phyloP scores from a whole-genome alignment of 1,140 invertebrate species.

The Protaetia brevitarsis region DNA sequence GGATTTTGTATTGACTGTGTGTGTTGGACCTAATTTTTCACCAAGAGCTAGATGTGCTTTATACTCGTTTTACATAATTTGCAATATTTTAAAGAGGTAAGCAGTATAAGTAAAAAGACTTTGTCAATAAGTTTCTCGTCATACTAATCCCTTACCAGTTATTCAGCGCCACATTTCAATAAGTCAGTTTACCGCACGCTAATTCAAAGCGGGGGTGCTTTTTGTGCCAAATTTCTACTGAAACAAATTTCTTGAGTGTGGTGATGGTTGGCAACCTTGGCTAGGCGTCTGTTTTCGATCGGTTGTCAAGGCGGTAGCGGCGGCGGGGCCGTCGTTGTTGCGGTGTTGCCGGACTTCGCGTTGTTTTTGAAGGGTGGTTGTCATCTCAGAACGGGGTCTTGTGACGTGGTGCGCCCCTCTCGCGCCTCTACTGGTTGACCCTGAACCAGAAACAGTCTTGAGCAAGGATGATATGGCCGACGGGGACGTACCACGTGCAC shows the following conservation, averaged over 20 bases:
- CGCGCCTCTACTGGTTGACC: constrained; percentile 41
- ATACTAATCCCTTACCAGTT: neutral
- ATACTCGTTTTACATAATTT: too few relatives aligned
- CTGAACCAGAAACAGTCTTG: constrained; percentile 48
- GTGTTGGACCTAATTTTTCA: too few relatives aligned
- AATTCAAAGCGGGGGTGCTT: neutral
- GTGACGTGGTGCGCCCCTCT: constrained; percentile 43
- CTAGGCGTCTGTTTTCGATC: constrained; percentile 12
- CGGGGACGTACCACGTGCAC: constrained; percentile 35
- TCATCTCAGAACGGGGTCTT: constrained; percentile 24
- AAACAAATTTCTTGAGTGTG: neutral
- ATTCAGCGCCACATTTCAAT: neutral
- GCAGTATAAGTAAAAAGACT: too few relatives aligned
- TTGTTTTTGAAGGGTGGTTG: constrained; percentile 24
- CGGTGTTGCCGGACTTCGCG: constrained; percentile 4
- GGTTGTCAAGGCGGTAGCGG: neutral
- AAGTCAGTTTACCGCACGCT: neutral
- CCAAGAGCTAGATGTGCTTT: too few relatives aligned
- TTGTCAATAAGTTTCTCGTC: neutral
- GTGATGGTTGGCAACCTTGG: constrained; percentile 6
- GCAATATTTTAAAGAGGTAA: too few relatives aligned
- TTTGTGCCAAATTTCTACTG: neutral
- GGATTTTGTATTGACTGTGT: too few relatives aligned
- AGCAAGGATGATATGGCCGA: constrained; percentile 31
- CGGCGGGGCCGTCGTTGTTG: constrained; percentile 15